These are phyloP conservation scores for Pseudolaguvia tuberculata DNA, from an alignment of 2,113 vertebrate genomes.

Conservation along the genomic window DNA sequence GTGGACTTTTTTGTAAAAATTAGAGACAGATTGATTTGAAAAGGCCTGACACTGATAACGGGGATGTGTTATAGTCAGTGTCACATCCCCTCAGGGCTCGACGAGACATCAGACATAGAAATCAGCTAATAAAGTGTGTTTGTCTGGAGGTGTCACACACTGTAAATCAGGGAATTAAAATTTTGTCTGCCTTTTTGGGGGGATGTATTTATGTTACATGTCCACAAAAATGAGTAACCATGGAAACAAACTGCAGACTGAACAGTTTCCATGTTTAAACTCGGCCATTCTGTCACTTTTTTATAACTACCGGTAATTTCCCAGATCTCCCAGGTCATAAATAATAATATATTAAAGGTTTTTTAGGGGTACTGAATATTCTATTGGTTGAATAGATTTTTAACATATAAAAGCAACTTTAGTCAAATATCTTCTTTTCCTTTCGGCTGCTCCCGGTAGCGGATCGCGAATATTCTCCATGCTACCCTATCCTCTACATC, in stretches of 20 bases:
- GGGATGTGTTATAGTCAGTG: constrained; percentile 37
- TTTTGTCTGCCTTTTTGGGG: constrained; percentile 55
- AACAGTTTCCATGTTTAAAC: constrained; percentile 56
- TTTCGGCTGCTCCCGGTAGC: too few relatives aligned
- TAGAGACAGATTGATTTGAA: neutral
- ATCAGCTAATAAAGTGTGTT: constrained; percentile 50
- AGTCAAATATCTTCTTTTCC: too few relatives aligned
- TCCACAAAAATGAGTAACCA: constrained; percentile 71
- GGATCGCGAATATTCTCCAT: too few relatives aligned
- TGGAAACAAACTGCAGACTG: constrained; percentile 67
- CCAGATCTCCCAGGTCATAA: constrained; percentile 44
- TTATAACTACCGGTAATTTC: constrained; percentile 48
- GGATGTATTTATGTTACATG: constrained; percentile 66
- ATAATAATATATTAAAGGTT: too few relatives aligned
- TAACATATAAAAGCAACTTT: too few relatives aligned
- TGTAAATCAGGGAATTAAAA: constrained; percentile 53
- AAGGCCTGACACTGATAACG: constrained; percentile 5
- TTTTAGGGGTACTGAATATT: too few relatives aligned
- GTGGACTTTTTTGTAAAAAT: neutral
- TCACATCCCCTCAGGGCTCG: constrained; percentile 43
- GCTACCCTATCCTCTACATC: too few relatives aligned
- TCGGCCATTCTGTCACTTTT: constrained; percentile 54
- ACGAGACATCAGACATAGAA: constrained; percentile 42
- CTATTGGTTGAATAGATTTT: too few relatives aligned
- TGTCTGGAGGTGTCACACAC: constrained; percentile 45